Evolutionary conservation across 2,888 invertebrate species (phyloP).

Genomic region (Limnephilus auricula): DNA sequence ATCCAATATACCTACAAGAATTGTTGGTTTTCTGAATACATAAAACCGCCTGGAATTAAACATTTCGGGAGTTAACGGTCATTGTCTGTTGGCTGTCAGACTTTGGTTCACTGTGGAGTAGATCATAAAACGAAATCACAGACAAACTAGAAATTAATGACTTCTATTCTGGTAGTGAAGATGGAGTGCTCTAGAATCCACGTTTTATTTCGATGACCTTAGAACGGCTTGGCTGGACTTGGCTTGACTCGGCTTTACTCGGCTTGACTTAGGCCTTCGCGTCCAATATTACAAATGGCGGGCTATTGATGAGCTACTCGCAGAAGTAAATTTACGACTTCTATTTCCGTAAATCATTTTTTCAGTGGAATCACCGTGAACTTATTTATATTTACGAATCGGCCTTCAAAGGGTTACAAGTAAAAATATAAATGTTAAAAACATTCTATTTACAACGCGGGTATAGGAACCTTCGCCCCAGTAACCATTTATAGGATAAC

Average conservation of each 20-base stretch:
- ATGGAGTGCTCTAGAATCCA: neutral
- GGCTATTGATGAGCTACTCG: neutral
- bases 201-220: conserved; percentile 14
- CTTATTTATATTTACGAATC: neutral
- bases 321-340: conserved; percentile 10
- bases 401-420: conserved; percentile 10
- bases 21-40: neutral
- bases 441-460: neutral
- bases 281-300: neutral
- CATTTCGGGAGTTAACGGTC: conserved; percentile 9
- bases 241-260: neutral
- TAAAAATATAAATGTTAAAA: neutral
- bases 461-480: too few relatives aligned
- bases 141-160: neutral
- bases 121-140: conserved; percentile 12
- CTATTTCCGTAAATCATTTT: conserved; percentile 9
- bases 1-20: neutral
- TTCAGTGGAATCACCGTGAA: neutral
- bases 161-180: conserved; percentile 24
- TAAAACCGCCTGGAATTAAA: conserved; percentile 4
- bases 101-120: neutral
- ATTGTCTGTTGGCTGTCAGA: conserved; percentile 7
- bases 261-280: conserved; percentile 13
- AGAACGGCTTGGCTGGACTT: neutral
- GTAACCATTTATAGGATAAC: too few relatives aligned